Conservation (phyloP, 2,797 vertebrate genomes). For the Urophycis tenuis region DNA sequence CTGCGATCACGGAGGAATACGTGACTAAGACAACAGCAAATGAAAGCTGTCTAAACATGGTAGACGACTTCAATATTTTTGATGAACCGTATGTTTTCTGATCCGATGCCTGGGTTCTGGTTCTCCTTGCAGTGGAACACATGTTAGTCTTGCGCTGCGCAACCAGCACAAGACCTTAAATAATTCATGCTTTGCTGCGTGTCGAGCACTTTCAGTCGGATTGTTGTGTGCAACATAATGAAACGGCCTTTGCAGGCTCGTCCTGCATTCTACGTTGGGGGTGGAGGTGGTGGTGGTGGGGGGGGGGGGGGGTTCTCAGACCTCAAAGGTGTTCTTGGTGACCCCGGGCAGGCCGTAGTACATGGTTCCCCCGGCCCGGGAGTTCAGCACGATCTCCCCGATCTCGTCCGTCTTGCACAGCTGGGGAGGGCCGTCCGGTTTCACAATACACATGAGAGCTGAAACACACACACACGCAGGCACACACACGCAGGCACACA, state of each 20-base stretch:
- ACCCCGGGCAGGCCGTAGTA: constrained; percentile 93
- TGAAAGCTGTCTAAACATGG: background rate
- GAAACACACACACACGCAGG: constrained; percentile 40
- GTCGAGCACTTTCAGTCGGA: background rate
- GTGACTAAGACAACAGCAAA: background rate
- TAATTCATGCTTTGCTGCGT: background rate
- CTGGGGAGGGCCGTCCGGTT: constrained; percentile 86
- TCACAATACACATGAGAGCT: constrained; percentile 96
- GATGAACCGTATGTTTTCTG: background rate
- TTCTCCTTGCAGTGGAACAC: background rate
- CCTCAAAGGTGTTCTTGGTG: constrained; percentile 97
- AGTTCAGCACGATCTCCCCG: constrained; percentile 93
- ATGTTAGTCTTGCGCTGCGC: background rate
- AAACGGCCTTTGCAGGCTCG: background rate
- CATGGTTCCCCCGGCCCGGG: constrained; percentile 87
- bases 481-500: constrained; percentile 2
- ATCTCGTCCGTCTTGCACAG: constrained; percentile 97
- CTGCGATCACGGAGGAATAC: background rate
- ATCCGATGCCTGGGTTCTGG: background rate
- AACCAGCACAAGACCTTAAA: background rate
- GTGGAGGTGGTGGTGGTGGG: too few species aligned
- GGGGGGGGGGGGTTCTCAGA: too few species aligned
- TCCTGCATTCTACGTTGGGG: background rate
- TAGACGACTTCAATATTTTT: background rate
- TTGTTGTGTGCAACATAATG: background rate